Conservation (phyloP, 2,797 vertebrate species). For the Hydrolagus colliei region DNA sequence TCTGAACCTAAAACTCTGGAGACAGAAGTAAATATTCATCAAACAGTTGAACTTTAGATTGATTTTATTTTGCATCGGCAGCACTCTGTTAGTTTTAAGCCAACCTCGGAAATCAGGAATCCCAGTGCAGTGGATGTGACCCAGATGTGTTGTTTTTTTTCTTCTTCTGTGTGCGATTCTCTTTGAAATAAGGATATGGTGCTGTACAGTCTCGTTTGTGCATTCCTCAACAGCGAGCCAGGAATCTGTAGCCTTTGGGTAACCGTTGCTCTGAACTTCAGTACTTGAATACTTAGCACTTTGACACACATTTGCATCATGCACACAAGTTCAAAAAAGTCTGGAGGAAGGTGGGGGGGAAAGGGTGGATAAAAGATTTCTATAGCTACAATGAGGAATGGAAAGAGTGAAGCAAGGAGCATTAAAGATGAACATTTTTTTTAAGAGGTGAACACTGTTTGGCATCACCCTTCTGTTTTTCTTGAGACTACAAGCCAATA, state of each 20-base stretch:
- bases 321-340: neutral
- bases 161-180: slow-evolving; percentile 64
- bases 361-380: too few species aligned
- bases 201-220: slow-evolving; percentile 48
- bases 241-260: neutral
- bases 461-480: neutral
- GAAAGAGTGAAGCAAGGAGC: neutral
- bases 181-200: slow-evolving; percentile 68
- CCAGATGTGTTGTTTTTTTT: neutral
- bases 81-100: slow-evolving; percentile 45
- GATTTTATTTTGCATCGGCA: slow-evolving; percentile 75
- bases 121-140: slow-evolving; percentile 58
- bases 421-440: neutral
- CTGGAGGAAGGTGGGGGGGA: too few species aligned
- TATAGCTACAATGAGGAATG: neutral
- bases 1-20: slow-evolving; percentile 55
- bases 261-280: neutral
- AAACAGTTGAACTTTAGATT: slow-evolving; percentile 79
- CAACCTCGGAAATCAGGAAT: slow-evolving; percentile 55
- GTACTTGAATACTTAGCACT: neutral
- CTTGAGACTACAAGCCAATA: neutral
- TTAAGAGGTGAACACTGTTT: neutral
- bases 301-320: neutral
- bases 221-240: slow-evolving; percentile 53
- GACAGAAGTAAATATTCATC: slow-evolving; percentile 74